These are phyloP conservation scores for Oncorhynchus clarkii DNA, from an alignment of 2,113 vertebrate genomes.

Conservation along the genomic window DNA sequence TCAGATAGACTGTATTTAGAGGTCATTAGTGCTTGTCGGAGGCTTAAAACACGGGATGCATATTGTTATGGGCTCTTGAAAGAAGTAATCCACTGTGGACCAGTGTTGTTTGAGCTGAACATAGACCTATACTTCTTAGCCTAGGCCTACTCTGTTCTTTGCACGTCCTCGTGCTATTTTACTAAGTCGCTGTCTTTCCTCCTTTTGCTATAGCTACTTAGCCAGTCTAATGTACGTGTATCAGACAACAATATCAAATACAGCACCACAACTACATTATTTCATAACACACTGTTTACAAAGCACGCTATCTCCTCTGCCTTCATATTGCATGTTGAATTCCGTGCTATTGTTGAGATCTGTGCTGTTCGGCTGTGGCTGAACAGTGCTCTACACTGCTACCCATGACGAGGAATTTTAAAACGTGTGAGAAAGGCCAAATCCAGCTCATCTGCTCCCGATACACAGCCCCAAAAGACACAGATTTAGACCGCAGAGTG, in stretches of 20 bases:
- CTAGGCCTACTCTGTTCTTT: too few relatives aligned
- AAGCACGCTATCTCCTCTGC: background rate
- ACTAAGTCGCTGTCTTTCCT: background rate
- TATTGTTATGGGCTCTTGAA: constrained; percentile 20
- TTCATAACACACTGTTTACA: background rate
- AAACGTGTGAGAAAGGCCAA: constrained; percentile 67
- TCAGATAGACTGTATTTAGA: constrained; percentile 51
- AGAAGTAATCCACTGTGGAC: background rate
- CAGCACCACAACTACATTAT: background rate
- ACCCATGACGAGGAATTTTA: constrained; percentile 76
- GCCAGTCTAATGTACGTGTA: background rate
- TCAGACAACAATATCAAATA: background rate
- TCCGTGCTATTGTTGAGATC: background rate
- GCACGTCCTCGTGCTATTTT: background rate
- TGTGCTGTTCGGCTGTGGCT: background rate
- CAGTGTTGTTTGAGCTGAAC: too few relatives aligned
- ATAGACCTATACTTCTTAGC: too few relatives aligned
- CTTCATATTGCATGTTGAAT: constrained; percentile 2
- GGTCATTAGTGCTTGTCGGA: constrained; percentile 3
- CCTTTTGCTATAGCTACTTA: too few relatives aligned
- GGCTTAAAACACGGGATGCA: constrained; percentile 23
- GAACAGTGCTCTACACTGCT: constrained; percentile 9
- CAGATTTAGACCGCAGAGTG: constrained; percentile 40
- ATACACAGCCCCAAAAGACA: constrained; percentile 37
- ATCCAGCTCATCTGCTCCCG: constrained; percentile 71